phyloP scores from a whole-genome alignment of 2,797 vertebrate species.

The Sebastes goodei region DNA sequence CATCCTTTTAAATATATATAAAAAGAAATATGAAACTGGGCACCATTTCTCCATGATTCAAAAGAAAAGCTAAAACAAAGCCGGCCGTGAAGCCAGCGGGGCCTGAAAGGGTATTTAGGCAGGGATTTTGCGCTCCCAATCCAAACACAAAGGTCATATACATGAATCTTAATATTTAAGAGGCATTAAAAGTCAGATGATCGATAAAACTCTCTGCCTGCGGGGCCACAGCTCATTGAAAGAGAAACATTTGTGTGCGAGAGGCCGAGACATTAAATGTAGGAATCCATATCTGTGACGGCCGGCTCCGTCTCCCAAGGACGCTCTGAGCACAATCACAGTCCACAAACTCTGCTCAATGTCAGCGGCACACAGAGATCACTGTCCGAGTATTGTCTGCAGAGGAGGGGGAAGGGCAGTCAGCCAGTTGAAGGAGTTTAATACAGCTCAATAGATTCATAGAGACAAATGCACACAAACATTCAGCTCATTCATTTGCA shows the following conservation, averaged over 20 bases:
- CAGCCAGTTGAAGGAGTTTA: background rate
- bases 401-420: conserved; percentile 22
- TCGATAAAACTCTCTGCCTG: conserved; percentile 58
- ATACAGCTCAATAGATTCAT: background rate
- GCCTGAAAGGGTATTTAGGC: conserved; percentile 31
- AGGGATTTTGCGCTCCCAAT: conserved; percentile 45
- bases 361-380: conserved; percentile 53
- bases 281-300: conserved; percentile 67
- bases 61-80: conserved; percentile 39
- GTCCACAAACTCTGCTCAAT: conserved; percentile 51
- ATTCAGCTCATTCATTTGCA: background rate
- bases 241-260: conserved; percentile 62
- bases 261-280: conserved; percentile 49
- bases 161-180: conserved; percentile 76
- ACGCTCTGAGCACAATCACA: conserved; percentile 50
- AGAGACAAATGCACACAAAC: background rate
- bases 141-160: conserved; percentile 71
- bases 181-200: conserved; percentile 75
- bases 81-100: conserved; percentile 5
- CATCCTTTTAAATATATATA: background rate
- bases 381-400: conserved; percentile 26
- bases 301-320: conserved; percentile 54
- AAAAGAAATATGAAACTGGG: conserved; percentile 6
- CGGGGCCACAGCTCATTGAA: conserved; percentile 50
- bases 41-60: background rate